phyloP scores from a whole-genome alignment of 2,113 vertebrate genomes.

The Synodontis membranacea region DNA sequence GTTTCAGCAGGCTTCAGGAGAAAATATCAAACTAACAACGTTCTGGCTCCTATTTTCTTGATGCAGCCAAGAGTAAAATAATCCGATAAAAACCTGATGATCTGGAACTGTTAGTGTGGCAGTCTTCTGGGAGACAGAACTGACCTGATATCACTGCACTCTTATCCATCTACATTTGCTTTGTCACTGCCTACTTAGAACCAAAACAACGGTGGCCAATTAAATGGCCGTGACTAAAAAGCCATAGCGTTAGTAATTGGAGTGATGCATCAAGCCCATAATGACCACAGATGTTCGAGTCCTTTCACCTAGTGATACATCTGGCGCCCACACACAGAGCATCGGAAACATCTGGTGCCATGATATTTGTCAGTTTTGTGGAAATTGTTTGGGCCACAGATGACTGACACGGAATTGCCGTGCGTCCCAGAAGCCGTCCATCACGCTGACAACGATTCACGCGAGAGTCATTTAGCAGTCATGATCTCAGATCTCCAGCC shows the following conservation, averaged over 20 bases:
- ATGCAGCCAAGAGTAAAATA: neutral
- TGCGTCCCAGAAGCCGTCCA: constrained; percentile 29
- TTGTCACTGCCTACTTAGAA: neutral
- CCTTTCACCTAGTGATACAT: constrained; percentile 61
- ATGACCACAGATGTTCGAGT: constrained; percentile 64
- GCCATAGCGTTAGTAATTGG: constrained; percentile 66
- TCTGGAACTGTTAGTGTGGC: neutral
- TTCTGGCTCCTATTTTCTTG: neutral
- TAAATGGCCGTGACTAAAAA: constrained; percentile 66
- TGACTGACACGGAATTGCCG: constrained; percentile 35
- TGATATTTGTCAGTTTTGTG: constrained; percentile 37
- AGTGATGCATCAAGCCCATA: constrained; percentile 66
- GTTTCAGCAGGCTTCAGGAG: neutral
- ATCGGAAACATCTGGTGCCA: constrained; percentile 44
- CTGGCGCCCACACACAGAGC: constrained; percentile 53
- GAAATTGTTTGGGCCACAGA: constrained; percentile 42
- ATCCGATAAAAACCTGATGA: neutral
- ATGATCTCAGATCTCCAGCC: constrained; percentile 44
- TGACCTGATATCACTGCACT: neutral
- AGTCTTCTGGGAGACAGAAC: neutral
- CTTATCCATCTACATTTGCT: constrained; percentile 31
- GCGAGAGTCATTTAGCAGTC: constrained; percentile 45
- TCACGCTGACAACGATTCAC: constrained; percentile 43
- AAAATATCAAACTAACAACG: too few species aligned
- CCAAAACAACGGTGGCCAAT: constrained; percentile 60